These are phyloP conservation scores for Hyaena hyaena DNA, from an alignment of 2,113 vertebrate genomes.

Conservation along the genomic window DNA sequence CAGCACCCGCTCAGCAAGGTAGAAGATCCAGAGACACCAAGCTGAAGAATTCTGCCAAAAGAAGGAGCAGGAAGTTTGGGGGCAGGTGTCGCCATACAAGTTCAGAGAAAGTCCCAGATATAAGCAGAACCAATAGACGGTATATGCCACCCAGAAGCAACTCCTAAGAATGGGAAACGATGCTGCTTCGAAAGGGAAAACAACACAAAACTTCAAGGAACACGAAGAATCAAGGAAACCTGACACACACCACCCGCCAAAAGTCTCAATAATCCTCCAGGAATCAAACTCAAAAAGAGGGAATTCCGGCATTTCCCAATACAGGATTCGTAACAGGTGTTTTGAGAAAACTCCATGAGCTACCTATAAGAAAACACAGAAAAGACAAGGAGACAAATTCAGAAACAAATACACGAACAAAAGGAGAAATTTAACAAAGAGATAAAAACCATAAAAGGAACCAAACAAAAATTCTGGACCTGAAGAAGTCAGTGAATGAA, in stretches of 20 bases:
- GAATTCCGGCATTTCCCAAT: background rate
- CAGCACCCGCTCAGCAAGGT: background rate
- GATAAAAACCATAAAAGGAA: background rate
- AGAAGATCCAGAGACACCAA: background rate
- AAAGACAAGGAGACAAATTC: background rate
- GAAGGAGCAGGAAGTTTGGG: background rate
- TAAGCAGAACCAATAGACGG: background rate
- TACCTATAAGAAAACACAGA: background rate
- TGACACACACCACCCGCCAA: background rate
- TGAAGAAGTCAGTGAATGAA: background rate
- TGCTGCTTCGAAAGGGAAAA: background rate
- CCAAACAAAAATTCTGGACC: background rate
- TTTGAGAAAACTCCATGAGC: background rate
- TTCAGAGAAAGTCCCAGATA: background rate
- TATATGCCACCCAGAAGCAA: background rate
- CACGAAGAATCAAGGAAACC: background rate
- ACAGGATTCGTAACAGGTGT: background rate
- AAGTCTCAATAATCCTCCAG: background rate
- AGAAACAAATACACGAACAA: background rate
- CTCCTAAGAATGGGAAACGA: background rate
- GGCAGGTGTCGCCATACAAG: background rate
- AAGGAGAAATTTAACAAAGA: background rate
- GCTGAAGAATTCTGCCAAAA: background rate
- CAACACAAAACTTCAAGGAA: background rate
- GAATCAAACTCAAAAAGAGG: background rate